Base-by-base conservation (phyloP, 2,797 vertebrate species). In the Distichodus sexfasciatus region DNA sequence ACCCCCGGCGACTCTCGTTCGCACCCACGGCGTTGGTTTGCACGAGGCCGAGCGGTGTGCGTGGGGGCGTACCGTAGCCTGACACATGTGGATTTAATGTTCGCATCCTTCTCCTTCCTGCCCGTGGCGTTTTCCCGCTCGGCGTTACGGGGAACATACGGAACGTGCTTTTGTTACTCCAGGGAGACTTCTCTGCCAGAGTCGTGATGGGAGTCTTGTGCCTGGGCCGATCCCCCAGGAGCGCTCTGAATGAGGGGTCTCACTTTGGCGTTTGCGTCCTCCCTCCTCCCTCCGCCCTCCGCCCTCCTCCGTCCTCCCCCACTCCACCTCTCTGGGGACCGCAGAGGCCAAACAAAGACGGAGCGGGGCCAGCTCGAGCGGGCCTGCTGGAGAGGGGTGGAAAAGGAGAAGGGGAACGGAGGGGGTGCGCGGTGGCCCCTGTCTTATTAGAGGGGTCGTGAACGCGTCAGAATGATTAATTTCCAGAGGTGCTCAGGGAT, bases 361-460 rank as follows among this genome's bases (percentile, higher is more conserved):
- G 89, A 90, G 87, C 63, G 81, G 82, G 87, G 87, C 81, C 84
- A 80, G 84, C 82, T 79, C 84, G 84, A 87, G 85, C 86, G 86
- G 24, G 28, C 31, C 60, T 71, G 69, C 24, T 31, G 6, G 12
- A 6, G 46, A 17, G 17, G 38, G 2, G 38, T 38, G 36, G 3
- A 2, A 12, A 12, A 10, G 9, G 9, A 3, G 36, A 87, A 87
- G 87, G 87, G 88, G 84, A 88, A 86, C 87, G 86, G 75, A 86
- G 87, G 61, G 89, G 87, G 88, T 83, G 84, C 84, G 84, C 87
- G 85, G 87, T 90, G 90, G 90, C 90, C 91, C 88, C 90, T 91
- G 91, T 91, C 91, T 92, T 92, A 92, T 93, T 93, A 93, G 91
- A 92, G 88, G 90, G 90, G 91, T 92, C 89, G 90, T 93, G 91